Evolutionary conservation across 1,140 invertebrate species (phyloP).

Genomic region (Caenorhabditis remanei): DNA sequence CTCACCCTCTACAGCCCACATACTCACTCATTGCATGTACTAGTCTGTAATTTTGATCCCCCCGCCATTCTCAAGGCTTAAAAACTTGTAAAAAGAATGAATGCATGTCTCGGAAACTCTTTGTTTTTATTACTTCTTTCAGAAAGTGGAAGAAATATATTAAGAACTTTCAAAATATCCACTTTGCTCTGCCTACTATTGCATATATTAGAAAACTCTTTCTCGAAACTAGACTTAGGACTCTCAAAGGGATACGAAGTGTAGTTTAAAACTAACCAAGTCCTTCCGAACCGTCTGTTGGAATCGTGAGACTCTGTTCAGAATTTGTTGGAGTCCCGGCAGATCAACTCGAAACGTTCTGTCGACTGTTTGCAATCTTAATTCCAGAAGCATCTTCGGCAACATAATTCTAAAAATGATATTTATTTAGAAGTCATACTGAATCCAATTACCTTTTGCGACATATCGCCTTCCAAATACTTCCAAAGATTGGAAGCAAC

Average conservation of each 20-base stretch:
- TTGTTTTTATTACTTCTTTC: not conserved
- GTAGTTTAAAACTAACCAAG: too few species aligned
- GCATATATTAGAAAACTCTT: too few species aligned
- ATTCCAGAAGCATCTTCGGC: conserved; percentile 57
- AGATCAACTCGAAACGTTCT: conserved; percentile 59
- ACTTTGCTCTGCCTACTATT: too few species aligned
- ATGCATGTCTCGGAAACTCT: not conserved
- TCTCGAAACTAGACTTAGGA: too few species aligned
- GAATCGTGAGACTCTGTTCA: too few species aligned
- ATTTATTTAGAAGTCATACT: not conserved
- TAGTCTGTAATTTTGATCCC: conserved; percentile 15
- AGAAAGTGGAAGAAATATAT: not conserved
- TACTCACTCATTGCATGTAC: not conserved
- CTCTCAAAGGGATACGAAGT: too few species aligned
- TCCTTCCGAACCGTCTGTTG: too few species aligned
- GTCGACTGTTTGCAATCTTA: conserved; percentile 59
- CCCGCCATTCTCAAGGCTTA: not conserved
- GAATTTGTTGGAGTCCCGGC: too few species aligned
- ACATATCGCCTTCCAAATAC: conserved; percentile 58
- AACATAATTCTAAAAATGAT: conserved; percentile 43
- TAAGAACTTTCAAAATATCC: too few species aligned
- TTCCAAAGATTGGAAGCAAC: conserved; percentile 60
- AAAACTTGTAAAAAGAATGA: not conserved
- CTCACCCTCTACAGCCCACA: not conserved
- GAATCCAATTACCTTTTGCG: conserved; percentile 48